These are phyloP conservation scores for Calypte anna DNA, from an alignment of 2,113 vertebrate genomes.

Conservation along the genomic window DNA sequence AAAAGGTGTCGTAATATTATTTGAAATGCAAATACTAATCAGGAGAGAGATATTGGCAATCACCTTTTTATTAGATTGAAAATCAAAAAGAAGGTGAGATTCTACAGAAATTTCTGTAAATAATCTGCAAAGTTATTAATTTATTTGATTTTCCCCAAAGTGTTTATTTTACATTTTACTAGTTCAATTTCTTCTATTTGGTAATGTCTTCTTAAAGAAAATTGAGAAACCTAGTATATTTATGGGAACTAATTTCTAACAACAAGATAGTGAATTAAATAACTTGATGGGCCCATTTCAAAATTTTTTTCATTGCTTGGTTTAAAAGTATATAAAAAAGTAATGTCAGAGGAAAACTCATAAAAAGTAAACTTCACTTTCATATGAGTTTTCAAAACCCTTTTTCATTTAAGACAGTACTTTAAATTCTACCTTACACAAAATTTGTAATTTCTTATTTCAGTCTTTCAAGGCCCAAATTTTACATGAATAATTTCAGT, in stretches of 20 bases:
- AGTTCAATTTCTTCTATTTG: background rate
- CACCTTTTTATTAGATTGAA: background rate
- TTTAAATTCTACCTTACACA: conserved; percentile 10
- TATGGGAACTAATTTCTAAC: background rate
- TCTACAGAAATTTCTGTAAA: background rate
- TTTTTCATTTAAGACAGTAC: background rate
- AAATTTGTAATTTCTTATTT: background rate
- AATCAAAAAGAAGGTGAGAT: background rate
- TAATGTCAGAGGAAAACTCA: background rate
- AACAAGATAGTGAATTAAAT: background rate
- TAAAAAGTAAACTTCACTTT: conserved; percentile 5
- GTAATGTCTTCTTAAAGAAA: background rate
- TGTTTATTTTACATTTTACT: background rate
- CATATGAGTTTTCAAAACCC: background rate
- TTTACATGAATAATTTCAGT: background rate
- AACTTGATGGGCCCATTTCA: background rate
- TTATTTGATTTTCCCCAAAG: background rate
- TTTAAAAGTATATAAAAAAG: background rate
- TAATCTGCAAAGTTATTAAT: background rate
- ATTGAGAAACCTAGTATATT: background rate
- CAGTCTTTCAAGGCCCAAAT: background rate
- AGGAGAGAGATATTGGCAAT: background rate
- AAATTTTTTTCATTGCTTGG: background rate
- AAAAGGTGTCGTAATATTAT: background rate
- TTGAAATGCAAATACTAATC: background rate